Base-by-base conservation (phyloP, 2,113 vertebrate genomes). In the Phainopepla nitens region DNA sequence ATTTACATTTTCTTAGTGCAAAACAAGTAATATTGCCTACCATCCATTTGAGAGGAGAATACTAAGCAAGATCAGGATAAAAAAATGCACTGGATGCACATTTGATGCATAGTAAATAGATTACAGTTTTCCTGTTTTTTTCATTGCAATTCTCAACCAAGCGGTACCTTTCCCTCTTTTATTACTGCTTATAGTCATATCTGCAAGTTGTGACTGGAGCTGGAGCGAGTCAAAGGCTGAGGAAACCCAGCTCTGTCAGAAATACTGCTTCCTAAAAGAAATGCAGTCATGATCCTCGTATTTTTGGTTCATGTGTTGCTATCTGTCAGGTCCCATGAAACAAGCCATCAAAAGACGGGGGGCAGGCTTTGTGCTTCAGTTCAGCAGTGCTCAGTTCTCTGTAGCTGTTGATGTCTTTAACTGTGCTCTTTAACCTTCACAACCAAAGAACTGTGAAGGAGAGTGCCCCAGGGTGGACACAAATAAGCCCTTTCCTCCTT, bases 201-300 rank as follows among this genome's bases (percentile, higher is more conserved):
- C 2, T 44, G 20, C 1, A 1, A 45, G 35, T 45, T 61, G 64
- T 29, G 42, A 6, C n/a, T 56, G 41, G 11, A 72, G 41, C 36
- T 85, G n/a, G 69, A 62, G 68, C 5, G 11, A 64, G 68, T 49
- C 58, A 45, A n/a, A 68, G 66, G 53, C 42, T 57, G 75, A 89
- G 36, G 41, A 91, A 82, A 35, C 53, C 14, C 65, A 42, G 41
- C 6, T 0, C 7, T 75, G 20, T 35, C 29, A 23, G 2, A 92
- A 71, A 24, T 24, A 3, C 22, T 27, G 14, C 53, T 45, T 72
- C 22, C 20, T 31, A 3, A 0, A 0, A 39, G 61, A 64, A 60
- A 28, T 20, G 20, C 17, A 23, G 33, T 57, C 57, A 13, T 22
- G 29, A 45, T 16, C 4, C 25, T 19, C 28, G 20, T 87, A 2